These are phyloP conservation scores for Lates japonicus DNA, from an alignment of 2,797 vertebrate species.

Conservation along the genomic window DNA sequence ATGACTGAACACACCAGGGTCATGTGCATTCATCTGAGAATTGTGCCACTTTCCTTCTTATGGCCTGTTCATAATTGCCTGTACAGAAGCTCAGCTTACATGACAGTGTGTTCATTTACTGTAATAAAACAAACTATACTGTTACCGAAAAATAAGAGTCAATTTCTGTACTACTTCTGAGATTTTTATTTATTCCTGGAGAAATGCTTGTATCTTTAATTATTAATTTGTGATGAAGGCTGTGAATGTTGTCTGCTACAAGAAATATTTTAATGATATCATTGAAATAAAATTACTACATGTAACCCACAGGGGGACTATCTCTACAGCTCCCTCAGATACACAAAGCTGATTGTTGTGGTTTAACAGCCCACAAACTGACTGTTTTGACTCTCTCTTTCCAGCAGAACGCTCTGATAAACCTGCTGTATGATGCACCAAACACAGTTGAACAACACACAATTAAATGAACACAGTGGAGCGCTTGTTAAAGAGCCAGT, in stretches of 20 bases:
- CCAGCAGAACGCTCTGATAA: neutral
- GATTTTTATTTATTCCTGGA: neutral
- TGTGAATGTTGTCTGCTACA: neutral
- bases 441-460: neutral
- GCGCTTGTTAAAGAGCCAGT: neutral
- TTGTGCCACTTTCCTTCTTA: neutral
- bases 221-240: neutral
- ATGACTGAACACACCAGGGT: conserved; percentile 11
- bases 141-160: neutral
- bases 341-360: neutral
- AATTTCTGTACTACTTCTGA: neutral
- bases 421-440: neutral
- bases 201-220: neutral
- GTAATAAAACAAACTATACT: neutral
- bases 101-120: neutral
- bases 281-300: no score
- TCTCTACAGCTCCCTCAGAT: neutral
- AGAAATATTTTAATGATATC: no score
- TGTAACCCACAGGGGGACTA: neutral
- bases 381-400: neutral
- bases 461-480: neutral
- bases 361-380: neutral
- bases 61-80: neutral
- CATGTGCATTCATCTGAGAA: conserved; percentile 25
- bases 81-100: neutral